Percentiles rank a stretch among this genome's conserved stretches.
phyloP scores from a whole-genome alignment of 2,797 vertebrate species.

The Furcifer pardalis region DNA sequence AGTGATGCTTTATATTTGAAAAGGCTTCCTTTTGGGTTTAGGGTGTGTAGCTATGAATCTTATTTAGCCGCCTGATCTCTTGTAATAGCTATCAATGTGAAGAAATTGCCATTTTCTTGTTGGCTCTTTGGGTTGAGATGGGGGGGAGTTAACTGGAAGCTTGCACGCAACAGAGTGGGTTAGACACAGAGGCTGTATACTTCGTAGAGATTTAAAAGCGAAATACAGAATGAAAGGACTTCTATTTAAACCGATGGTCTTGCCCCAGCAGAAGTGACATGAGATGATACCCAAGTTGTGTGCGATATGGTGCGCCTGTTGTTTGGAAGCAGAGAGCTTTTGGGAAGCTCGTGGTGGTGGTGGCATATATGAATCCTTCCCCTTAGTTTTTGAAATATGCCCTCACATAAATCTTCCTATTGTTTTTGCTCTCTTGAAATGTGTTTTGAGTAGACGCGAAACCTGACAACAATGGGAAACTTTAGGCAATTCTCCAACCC shows the following conservation, averaged over 20 bases:
- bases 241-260: constrained; percentile 2
- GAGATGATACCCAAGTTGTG: constrained; percentile 53
- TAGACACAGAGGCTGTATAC: constrained; percentile 61
- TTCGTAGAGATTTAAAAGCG: constrained; percentile 42
- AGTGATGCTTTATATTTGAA: constrained; percentile 51
- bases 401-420: constrained; percentile 49
- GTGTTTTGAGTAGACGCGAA: constrained; percentile 44
- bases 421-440: constrained; percentile 52
- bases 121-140: constrained; percentile 73
- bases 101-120: constrained; percentile 69
- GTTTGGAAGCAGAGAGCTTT: not conserved
- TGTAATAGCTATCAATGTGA: constrained; percentile 66
- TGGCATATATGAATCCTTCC: constrained; percentile 69
- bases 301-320: constrained; percentile 4
- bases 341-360: constrained; percentile 39
- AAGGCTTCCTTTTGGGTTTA: constrained; percentile 15
- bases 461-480: constrained; percentile 46
- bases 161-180: constrained; percentile 59
- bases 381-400: constrained; percentile 46
- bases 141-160: constrained; percentile 58
- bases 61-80: constrained; percentile 54
- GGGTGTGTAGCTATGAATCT: constrained; percentile 24
- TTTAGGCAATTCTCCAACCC: constrained; percentile 51
- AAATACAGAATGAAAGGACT: constrained; percentile 38
- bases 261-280: constrained; percentile 30